Conservation (phyloP, 2,797 vertebrate species). For the Psittacula echo region DNA sequence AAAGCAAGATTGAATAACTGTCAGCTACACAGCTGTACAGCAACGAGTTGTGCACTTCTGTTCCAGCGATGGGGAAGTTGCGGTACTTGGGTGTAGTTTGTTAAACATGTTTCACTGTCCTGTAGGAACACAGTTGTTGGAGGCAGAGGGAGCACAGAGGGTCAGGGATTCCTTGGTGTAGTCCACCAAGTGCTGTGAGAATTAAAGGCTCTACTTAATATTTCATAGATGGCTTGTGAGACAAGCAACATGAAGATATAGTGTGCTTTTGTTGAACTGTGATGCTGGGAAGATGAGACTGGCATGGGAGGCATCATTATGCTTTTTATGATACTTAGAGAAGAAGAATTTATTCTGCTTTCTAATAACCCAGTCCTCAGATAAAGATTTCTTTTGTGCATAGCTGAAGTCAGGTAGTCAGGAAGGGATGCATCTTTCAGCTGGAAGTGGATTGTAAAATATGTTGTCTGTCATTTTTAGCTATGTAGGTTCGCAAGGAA, state of each 20-base stretch:
- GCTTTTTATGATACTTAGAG: not conserved
- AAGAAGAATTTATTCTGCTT: not conserved
- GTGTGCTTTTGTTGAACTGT: not conserved
- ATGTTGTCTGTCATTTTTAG: not conserved
- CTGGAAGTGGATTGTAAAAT: not conserved
- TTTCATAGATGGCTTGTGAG: not conserved
- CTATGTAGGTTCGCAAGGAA: not conserved
- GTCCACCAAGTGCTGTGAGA: not conserved
- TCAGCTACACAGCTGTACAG: fast-evolving
- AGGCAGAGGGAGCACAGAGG: not conserved
- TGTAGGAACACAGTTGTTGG: not conserved
- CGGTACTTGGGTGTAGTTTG: fast-evolving
- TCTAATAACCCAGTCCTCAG: not conserved
- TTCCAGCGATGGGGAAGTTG: fast-evolving
- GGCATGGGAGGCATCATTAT: not conserved
- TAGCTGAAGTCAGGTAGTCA: not conserved
- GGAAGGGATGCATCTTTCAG: not conserved
- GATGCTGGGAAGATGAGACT: not conserved
- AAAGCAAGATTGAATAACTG: not conserved
- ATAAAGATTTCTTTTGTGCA: not conserved
- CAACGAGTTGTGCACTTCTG: not conserved
- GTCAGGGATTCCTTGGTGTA: not conserved
- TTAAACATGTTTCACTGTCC: fast-evolving
- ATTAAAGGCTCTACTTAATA: not conserved
- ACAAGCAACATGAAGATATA: not conserved